Evolutionary conservation across 2,888 invertebrate genomes (phyloP), one percentile per base, ranked within the genome.

Genomic region (Melieria picta): DNA sequence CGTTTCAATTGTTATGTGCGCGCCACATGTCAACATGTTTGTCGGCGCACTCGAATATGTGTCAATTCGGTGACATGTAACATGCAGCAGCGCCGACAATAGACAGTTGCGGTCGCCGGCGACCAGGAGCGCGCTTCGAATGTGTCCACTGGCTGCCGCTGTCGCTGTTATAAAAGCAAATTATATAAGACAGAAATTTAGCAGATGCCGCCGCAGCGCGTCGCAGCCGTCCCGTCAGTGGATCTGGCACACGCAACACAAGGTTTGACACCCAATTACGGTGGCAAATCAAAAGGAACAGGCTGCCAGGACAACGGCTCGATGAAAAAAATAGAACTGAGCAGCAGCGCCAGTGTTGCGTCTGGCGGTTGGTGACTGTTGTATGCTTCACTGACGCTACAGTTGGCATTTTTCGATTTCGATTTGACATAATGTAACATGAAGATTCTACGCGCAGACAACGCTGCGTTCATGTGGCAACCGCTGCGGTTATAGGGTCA

Each of bases 261-360:
- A 67, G 55, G 56, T 72, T 72, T 72, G 67, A 72, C 71, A 67
- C 63, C 71, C 67, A 72, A 72, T 72, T 67, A 72, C 67, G 58
- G 43, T 42, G 66, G 66, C 60, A 72, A 67, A 58, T 63, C 57
- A 72, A 63, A 72, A 65, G 60, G 60, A 66, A 67, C 7, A 56
- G 45, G 30, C 50, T 10, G 47, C 56, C 48, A 42, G 7, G 57
- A 43, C 50, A 58, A 48, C 52, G 13, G 11, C 11, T 5, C n/a
- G 4, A 52, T 52, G 6, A 11, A 52, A 7, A 9, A 11, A 11
- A 50, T 50, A 7, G 50, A 50, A 50, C 7, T 4, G 11, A 7
- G 11, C 52, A n/a, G 5, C 13, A 52, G 11, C 11, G 9, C 1
- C 13, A 52, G 52, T 52, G 52, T 11, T 6, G 52, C 13, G 9